Evolutionary conservation across 2,797 vertebrate species (phyloP), one percentile per base, ranked within the genome.

Genomic region (Anguilla obscura): DNA sequence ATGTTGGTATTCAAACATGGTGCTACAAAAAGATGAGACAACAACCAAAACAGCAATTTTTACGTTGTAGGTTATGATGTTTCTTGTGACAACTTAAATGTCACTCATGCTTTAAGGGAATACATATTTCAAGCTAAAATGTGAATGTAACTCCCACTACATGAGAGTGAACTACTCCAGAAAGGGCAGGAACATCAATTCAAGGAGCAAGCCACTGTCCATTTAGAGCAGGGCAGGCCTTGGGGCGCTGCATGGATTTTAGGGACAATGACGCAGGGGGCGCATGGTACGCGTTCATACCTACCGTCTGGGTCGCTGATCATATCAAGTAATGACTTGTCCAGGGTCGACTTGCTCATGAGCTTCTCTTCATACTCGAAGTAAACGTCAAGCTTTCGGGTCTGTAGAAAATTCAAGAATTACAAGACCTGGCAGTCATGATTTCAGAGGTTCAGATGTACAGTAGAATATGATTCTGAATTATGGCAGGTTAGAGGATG

Each of bases 301-400:
- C 93, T 94, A 99, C 98, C 98, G 87, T 99, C 98, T 60, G 98
- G 98, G 91, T 99, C 98, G 91, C 97, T 98, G 95, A 99, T 98
- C 93, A 99, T 96, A 91, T 99, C 98, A 94, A 99, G 94, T 89
- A 99, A 96, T 63, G 98, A 99, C 93, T 99, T 99, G 92, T 99
- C 98, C 91, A 99, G 92, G 83, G 97, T 98, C 2, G 97, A 97
- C 92, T 99, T 99, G 94, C 98, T 99, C 98, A 99, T 99, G 93
- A 99, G 96, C 93, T 98, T 99, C 94, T 99, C 98, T 94, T 99
- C 98, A 58, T 97, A 99, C 91, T 99, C 98, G 94, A 99, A 99
- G 95, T 99, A 99, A 33, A 99, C 96, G 90, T 99, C 98, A 92
- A 99, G 94, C 92, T 99, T 99, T 85, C 98, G 97, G 91, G 96